Conservation (phyloP, 1,140 invertebrate species). For the Pemphigus obesinymphae region DNA sequence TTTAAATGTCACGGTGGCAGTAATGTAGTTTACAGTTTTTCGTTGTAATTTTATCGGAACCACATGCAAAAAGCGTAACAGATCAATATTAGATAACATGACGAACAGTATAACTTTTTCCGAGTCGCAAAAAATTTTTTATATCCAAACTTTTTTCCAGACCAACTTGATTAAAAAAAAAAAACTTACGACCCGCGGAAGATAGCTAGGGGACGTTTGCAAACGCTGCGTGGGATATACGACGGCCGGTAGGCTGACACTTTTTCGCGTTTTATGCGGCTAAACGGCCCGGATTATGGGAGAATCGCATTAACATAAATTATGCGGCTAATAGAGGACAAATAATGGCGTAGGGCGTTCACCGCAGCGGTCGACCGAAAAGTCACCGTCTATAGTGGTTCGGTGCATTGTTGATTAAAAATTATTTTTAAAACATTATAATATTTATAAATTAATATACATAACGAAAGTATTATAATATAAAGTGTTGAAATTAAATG, state of each 20-base stretch:
- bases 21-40: background rate
- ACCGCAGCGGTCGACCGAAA: background rate
- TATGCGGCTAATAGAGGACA: background rate
- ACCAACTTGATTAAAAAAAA: constrained; percentile 27
- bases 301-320: constrained; percentile 30
- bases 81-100: constrained; percentile 21
- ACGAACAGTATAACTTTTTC: background rate
- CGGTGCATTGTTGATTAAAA: background rate
- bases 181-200: background rate
- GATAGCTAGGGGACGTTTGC: background rate
- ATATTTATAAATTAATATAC: background rate
- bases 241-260: background rate
- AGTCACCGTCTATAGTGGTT: background rate
- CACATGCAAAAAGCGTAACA: background rate
- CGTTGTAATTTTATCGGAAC: background rate
- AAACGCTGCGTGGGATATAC: background rate
- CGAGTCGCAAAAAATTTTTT: background rate
- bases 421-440: background rate
- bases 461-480: background rate
- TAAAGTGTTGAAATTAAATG: too few relatives aligned
- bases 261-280: background rate
- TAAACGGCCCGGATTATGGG: constrained; percentile 14
- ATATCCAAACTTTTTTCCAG: background rate
- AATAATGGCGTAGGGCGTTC: background rate
- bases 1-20: too few relatives aligned